Conservation (phyloP, 1,140 invertebrate species). For the Antheraea pernyi region DNA sequence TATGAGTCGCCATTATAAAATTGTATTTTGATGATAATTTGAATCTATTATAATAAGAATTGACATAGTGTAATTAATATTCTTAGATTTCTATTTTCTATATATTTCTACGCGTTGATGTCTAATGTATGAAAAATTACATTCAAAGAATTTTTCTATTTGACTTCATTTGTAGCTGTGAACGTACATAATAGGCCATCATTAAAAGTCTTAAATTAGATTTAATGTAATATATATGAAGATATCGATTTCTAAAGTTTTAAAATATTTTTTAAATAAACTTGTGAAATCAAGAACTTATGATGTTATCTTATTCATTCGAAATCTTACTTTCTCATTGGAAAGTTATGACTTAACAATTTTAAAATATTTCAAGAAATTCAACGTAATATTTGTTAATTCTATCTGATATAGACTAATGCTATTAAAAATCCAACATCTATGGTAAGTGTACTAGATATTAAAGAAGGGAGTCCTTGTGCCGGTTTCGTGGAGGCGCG, state of each 20-base stretch:
- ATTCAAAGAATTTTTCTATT: too few species aligned
- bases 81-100: neutral
- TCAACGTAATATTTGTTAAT: neutral
- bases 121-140: slow-evolving; percentile 19
- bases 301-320: slow-evolving; percentile 5
- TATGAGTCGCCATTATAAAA: too few species aligned
- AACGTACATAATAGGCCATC: too few species aligned
- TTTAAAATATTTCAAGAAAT: slow-evolving; percentile 2
- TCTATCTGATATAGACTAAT: neutral
- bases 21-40: too few species aligned
- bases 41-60: too few species aligned
- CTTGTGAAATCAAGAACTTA: neutral
- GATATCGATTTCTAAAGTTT: too few species aligned
- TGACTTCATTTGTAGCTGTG: too few species aligned
- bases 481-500: slow-evolving; percentile 59
- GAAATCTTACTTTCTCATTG: slow-evolving; percentile 27
- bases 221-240: too few species aligned
- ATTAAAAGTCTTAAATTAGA: too few species aligned
- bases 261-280: too few species aligned
- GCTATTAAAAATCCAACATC: neutral
- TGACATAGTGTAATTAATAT: too few species aligned
- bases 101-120: slow-evolving; percentile 24
- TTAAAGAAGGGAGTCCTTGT: slow-evolving; percentile 48
- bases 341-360: slow-evolving; percentile 17
- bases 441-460: slow-evolving; percentile 15